A percentile compares a stretch with the other conserved stretches of the same genome.
phyloP scores from a whole-genome alignment of 2,113 vertebrate species.

The Burhinus oedicnemus region DNA sequence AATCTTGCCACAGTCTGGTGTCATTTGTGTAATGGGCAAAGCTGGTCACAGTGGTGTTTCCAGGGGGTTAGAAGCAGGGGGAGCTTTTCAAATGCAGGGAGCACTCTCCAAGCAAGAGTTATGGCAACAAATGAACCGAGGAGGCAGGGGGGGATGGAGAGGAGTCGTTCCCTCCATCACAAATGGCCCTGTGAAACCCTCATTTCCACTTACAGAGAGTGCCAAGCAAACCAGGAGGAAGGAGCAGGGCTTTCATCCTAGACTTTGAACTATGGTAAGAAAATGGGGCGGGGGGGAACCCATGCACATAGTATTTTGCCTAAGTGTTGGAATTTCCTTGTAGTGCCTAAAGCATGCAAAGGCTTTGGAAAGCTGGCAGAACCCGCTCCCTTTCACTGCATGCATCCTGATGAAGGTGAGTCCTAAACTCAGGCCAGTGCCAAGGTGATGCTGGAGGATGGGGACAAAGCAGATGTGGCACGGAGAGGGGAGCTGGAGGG shows the following conservation, averaged over 20 bases:
- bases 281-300: not conserved
- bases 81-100: not conserved
- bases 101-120: not conserved
- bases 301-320: not conserved
- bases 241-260: not conserved
- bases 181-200: not conserved
- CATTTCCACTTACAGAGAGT: not conserved
- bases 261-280: not conserved
- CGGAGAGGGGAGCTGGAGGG: not conserved
- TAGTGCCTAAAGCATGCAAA: not conserved
- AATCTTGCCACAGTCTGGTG: not conserved
- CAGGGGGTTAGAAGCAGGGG: not conserved
- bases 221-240: not conserved
- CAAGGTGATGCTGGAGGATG: not conserved
- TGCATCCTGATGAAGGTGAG: not conserved
- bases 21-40: not conserved
- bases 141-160: not conserved
- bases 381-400: not conserved
- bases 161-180: not conserved
- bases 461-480: not conserved
- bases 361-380: not conserved
- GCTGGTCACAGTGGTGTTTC: not conserved
- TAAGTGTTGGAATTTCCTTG: not conserved
- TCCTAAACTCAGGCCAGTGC: not conserved
- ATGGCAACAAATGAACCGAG: not conserved